Percentiles rank a stretch among this genome's conserved stretches.
phyloP scores from a whole-genome alignment of 2,113 vertebrate species.

The Apteryx mantelli region DNA sequence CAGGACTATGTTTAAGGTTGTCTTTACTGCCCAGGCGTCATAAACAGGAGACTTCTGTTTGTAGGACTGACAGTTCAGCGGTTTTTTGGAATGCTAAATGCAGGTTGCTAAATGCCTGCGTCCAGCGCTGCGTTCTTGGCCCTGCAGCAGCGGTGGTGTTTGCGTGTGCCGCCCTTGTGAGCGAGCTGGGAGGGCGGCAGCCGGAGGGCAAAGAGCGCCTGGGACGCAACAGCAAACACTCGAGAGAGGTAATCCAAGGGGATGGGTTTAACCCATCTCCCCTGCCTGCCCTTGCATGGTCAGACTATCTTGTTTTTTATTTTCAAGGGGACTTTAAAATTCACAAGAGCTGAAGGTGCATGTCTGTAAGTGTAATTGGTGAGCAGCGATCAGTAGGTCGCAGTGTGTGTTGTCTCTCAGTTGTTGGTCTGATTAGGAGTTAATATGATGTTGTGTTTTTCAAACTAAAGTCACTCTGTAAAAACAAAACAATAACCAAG shows the following conservation, averaged over 20 bases:
- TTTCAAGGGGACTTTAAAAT: neutral
- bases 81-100: neutral
- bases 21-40: neutral
- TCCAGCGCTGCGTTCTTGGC: neutral
- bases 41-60: accelerated
- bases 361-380: neutral
- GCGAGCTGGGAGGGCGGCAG: too few species aligned
- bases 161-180: too few species aligned
- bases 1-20: neutral
- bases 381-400: neutral
- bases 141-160: neutral
- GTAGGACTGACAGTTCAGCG: neutral
- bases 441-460: neutral
- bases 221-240: neutral
- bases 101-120: neutral
- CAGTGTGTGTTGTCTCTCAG: neutral
- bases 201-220: accelerated
- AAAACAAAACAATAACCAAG: neutral
- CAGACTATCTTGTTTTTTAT: too few species aligned
- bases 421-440: neutral
- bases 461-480: neutral
- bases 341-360: neutral
- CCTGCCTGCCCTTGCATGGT: accelerated
- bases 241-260: neutral
- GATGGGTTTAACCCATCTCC: neutral